phyloP scores from a whole-genome alignment of 2,888 invertebrate genomes.

The Ceramica pisi region DNA sequence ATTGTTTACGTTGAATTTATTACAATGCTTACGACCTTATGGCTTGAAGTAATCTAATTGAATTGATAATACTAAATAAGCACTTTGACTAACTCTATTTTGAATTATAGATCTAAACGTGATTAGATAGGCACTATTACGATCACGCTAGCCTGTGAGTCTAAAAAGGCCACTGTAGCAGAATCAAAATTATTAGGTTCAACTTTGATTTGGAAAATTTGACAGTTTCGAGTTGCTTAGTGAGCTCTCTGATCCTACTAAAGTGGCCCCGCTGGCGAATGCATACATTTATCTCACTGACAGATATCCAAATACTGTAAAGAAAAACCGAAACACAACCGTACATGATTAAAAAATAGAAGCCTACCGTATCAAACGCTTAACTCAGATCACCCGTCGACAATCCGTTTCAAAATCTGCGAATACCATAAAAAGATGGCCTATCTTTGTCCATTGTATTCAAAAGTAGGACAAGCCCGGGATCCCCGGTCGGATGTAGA shows the following conservation, averaged over 20 bases:
- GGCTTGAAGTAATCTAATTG: conserved; percentile 32
- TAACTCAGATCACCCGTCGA: conserved; percentile 8
- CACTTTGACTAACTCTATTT: background rate
- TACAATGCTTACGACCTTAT: background rate
- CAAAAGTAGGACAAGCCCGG: conserved; percentile 49
- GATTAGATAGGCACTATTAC: background rate
- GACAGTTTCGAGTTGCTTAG: no score
- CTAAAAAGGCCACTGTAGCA: no score
- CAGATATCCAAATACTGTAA: background rate
- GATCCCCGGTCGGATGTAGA: conserved; percentile 45
- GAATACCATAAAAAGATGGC: background rate
- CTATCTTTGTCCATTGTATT: conserved; percentile 47
- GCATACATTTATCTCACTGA: background rate
- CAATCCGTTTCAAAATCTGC: background rate
- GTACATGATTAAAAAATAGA: background rate
- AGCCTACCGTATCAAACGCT: conserved; percentile 26
- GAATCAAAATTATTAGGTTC: no score
- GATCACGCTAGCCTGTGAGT: no score
- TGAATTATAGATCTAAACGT: background rate
- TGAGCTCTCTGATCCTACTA: no score
- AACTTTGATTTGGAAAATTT: no score
- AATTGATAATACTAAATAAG: conserved; percentile 12
- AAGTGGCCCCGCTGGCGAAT: no score
- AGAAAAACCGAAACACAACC: background rate
- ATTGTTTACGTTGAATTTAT: conserved; percentile 53